Percentiles rank a stretch among this genome's conserved stretches.
Evolutionary conservation across 2,113 vertebrate species (phyloP).

Genomic region (Erythrocercus mccallii): DNA sequence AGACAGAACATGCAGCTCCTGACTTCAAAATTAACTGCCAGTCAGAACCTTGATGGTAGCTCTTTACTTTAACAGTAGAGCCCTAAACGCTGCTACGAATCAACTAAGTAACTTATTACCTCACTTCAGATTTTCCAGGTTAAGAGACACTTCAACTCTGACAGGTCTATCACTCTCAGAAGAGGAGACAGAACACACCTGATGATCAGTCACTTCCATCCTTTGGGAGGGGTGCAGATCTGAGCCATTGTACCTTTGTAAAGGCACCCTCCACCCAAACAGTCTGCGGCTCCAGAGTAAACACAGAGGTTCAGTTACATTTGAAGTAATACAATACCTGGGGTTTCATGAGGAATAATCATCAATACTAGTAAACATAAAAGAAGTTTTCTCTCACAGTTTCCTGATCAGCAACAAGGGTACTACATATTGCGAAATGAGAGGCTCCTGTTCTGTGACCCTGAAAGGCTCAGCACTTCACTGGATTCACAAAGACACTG

Average conservation of each 20-base stretch:
- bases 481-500: neutral
- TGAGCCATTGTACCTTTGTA: accelerated
- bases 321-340: neutral
- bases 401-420: neutral
- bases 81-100: neutral
- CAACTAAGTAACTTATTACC: neutral
- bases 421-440: neutral
- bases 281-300: neutral
- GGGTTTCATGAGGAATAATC: neutral
- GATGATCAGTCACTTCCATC: neutral
- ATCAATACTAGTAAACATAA: neutral
- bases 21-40: neutral
- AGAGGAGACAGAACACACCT: neutral
- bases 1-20: neutral
- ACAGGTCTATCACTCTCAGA: neutral
- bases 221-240: neutral
- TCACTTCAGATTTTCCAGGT: neutral
- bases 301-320: accelerated
- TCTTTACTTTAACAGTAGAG: neutral
- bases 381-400: neutral
- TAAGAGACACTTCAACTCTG: neutral
- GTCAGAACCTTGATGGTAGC: no score
- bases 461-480: neutral
- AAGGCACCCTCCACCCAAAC: neutral
- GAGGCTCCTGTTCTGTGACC: neutral